These are phyloP conservation scores for Tetragonula carbonaria DNA, from an alignment of 2,888 invertebrate genomes.

Conservation along the genomic window DNA sequence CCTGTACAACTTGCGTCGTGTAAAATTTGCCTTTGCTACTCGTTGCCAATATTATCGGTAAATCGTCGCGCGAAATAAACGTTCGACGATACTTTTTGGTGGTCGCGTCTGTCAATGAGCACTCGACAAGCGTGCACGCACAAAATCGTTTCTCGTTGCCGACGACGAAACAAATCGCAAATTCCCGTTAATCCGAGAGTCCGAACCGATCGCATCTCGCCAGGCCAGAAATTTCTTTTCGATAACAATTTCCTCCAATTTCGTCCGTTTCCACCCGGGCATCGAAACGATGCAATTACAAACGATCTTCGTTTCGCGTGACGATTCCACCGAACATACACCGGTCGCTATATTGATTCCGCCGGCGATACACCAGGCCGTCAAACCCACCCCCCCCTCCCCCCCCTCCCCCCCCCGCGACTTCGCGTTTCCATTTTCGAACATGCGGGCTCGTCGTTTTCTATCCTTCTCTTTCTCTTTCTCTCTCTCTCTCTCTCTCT, in stretches of 20 bases:
- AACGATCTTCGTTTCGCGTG: conserved; percentile 53
- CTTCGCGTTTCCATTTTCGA: conserved; percentile 31
- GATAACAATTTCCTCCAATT: conserved; percentile 40
- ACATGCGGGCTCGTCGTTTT: neutral
- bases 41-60: too few relatives aligned
- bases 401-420: neutral
- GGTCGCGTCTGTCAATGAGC: conserved; percentile 23
- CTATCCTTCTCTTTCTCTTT: neutral
- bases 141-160: neutral
- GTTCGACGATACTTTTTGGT: too few relatives aligned
- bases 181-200: conserved; percentile 20
- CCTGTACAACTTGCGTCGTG: too few relatives aligned
- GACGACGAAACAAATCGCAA: conserved; percentile 35
- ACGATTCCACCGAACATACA: conserved; percentile 30
- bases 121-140: neutral
- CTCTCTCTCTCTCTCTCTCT: neutral
- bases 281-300: conserved; percentile 48
- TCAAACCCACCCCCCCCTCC: neutral
- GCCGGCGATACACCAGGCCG: neutral
- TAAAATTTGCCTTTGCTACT: too few relatives aligned
- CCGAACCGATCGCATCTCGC: neutral
- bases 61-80: too few relatives aligned
- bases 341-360: conserved; percentile 38
- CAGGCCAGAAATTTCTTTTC: conserved; percentile 20
- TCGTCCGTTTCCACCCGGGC: neutral